A percentile compares a stretch with the other conserved stretches of the same genome.
phyloP scores from a whole-genome alignment of 2,113 vertebrate genomes.

The Rhea americana region DNA sequence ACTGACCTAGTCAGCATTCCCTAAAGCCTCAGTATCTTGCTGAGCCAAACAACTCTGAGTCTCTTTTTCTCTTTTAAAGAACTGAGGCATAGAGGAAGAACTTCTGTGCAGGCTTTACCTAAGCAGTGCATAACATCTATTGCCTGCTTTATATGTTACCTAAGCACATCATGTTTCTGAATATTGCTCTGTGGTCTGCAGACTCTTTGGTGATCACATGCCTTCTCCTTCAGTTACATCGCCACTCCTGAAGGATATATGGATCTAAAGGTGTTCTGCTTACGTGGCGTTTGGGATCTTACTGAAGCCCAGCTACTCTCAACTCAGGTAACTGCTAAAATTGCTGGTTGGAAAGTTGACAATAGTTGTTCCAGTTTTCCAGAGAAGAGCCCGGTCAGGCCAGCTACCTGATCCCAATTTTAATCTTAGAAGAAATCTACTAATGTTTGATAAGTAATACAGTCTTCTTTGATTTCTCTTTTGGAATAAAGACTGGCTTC shows the following conservation, averaged over 20 bases:
- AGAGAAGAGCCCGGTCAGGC: not conserved
- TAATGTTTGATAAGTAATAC: not conserved
- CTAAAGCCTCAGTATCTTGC: not conserved
- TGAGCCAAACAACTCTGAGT: too few species aligned
- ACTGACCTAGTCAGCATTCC: not conserved
- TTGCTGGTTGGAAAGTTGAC: not conserved
- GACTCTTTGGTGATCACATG: not conserved
- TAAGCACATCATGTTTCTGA: not conserved
- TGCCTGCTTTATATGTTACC: not conserved
- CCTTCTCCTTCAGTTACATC: not conserved
- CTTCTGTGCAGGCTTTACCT: not conserved
- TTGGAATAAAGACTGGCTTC: not conserved
- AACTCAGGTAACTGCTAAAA: not conserved
- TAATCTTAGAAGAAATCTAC: not conserved
- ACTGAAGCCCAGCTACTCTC: not conserved
- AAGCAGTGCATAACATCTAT: not conserved
- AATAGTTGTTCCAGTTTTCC: not conserved
- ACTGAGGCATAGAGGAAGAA: not conserved
- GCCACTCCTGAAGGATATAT: not conserved
- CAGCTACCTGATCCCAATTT: not conserved
- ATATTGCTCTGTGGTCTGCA: not conserved
- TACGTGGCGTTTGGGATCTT: not conserved
- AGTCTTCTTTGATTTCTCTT: not conserved
- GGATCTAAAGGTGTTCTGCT: not conserved
- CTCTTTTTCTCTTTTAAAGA: not conserved